Base-by-base conservation (phyloP, 2,888 invertebrate species). In the Protodeltote pygarga region DNA sequence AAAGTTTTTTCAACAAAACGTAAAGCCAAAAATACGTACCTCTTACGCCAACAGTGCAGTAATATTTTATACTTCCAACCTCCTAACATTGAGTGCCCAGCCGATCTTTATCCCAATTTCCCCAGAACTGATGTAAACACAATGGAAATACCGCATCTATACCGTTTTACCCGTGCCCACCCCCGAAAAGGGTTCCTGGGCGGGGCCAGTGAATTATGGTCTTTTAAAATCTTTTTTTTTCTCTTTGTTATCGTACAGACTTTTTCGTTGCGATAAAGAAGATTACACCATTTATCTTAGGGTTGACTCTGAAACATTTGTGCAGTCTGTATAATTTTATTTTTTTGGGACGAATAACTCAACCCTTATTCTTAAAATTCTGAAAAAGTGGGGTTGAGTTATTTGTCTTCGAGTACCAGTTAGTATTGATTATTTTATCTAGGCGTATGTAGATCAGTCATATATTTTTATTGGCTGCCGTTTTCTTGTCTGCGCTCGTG, bases 271-370 rank as follows among this genome's bases (percentile, higher is more conserved):
- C 81, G 86, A 85, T 88, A 87, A 86, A 86, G 75, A 71, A 82
- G 85, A 88, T 88, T 88, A 84, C 80, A 60, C 79, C 80, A 86
- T 88, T 82, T 84, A 84, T 88, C 86, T 85, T 79, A 54, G 52
- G 68, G 71, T 51, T 73, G 65, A 68, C 71, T 77, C 70, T 71
- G 73, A 61, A 54, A 76, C 77, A 78, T 78, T 82, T 77, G 71
- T 73, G 73, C 66, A 69, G 66, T 72, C 72, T 74, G 76, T 77
- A 74, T 63, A 71, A 73, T 71, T 71, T 70, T 67, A 71, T 72
- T 63, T 62, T 65, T 63, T 59, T 33, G 40, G 49, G 52, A 29
- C 21, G 14, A 10, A 38, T 17, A 27, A 13, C n/a, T 16, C n/a
- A n/a, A n/a, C n/a, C n/a, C n/a, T n/a, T n/a, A n/a, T n/a, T n/a